A percentile compares a stretch with the other conserved stretches of the same genome.
Conservation (phyloP, 2,113 vertebrate genomes). For the Agapornis roseicollis region DNA sequence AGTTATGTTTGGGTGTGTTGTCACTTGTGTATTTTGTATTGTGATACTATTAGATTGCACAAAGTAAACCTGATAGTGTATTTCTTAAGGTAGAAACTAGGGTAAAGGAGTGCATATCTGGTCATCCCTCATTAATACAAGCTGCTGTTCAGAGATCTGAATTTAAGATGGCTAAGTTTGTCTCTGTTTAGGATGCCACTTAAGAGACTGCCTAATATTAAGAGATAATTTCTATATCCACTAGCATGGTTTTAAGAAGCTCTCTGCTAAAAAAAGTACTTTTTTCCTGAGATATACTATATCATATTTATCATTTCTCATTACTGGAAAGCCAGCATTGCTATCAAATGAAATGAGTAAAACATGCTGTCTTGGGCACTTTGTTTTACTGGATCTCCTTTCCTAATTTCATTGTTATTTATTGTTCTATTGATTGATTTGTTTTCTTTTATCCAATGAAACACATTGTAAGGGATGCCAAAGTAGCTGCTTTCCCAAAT, state of each 20-base stretch:
- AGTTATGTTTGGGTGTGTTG: not conserved
- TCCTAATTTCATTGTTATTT: not conserved
- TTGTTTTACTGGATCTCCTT: not conserved
- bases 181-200: not conserved
- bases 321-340: not conserved
- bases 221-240: not conserved
- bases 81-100: not conserved
- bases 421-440: not conserved
- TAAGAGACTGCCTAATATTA: not conserved
- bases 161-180: not conserved
- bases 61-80: rapidly evolving
- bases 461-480: not conserved
- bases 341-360: not conserved
- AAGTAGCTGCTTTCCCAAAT: not conserved
- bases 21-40: not conserved
- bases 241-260: not conserved
- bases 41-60: not conserved
- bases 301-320: not conserved
- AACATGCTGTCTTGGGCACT: not conserved
- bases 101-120: not conserved
- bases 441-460: not conserved
- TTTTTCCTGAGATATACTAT: not conserved
- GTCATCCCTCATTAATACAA: not conserved
- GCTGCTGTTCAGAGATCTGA: not conserved
- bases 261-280: not conserved